These are phyloP conservation scores for Drosophila yooni DNA, from an alignment of 2,888 invertebrate species.

Conservation along the genomic window DNA sequence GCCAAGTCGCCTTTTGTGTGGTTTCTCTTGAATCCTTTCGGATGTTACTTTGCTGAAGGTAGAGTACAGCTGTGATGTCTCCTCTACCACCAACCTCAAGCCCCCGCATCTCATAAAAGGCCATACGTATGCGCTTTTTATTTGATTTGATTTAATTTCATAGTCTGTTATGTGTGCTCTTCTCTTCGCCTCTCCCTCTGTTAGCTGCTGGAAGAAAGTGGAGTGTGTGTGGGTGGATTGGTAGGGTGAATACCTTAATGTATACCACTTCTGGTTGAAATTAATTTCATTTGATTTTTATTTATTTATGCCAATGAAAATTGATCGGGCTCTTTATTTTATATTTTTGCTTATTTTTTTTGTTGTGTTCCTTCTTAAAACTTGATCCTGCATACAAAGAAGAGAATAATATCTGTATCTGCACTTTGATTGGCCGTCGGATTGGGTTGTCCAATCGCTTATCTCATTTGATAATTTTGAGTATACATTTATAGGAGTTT, in stretches of 20 bases:
- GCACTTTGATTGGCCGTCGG: neutral
- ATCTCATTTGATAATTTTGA: neutral
- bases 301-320: constrained; percentile 71
- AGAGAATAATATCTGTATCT: neutral
- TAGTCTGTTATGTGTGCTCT: constrained; percentile 63
- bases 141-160: constrained; percentile 80
- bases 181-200: constrained; percentile 6
- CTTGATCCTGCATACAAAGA: constrained; percentile 1
- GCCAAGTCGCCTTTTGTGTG: constrained; percentile 54
- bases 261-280: constrained; percentile 49
- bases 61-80: constrained; percentile 31
- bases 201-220: constrained; percentile 20
- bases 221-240: neutral
- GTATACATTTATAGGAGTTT: too few species aligned
- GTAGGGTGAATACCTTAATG: constrained; percentile 1
- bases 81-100: neutral
- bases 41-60: constrained; percentile 27
- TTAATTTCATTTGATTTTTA: constrained; percentile 79
- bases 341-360: constrained; percentile 4
- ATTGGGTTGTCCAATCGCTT: too few species aligned
- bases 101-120: constrained; percentile 61
- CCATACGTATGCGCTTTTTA: constrained; percentile 77
- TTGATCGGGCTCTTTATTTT: constrained; percentile 15
- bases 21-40: constrained; percentile 69
- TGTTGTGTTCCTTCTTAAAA: constrained; percentile 3